These are phyloP conservation scores for Drosophila ezoana DNA, from an alignment of 2,888 invertebrate genomes.

Conservation along the genomic window DNA sequence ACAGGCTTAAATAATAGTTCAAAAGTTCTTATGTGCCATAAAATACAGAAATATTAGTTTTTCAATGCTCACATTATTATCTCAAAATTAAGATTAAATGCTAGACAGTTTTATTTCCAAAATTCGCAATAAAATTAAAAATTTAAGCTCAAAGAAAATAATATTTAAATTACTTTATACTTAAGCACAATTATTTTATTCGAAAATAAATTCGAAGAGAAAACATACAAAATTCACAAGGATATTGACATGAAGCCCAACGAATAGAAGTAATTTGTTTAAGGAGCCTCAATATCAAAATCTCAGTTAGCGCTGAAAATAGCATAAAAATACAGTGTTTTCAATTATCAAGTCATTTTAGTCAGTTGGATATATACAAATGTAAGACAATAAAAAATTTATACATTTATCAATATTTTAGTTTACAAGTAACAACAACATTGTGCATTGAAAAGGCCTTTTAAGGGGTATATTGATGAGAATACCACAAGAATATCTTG, in stretches of 20 bases:
- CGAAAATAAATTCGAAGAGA: too few relatives aligned
- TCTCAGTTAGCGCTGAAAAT: constrained; percentile 29
- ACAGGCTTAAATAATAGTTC: too few relatives aligned
- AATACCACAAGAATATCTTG: constrained; percentile 6
- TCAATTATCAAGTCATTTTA: constrained; percentile 37
- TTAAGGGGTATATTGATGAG: constrained; percentile 20
- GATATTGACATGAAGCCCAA: not conserved
- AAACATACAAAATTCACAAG: not conserved
- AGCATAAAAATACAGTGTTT: not conserved
- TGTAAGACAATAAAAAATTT: constrained; percentile 51
- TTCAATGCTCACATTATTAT: too few relatives aligned
- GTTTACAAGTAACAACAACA: constrained; percentile 38
- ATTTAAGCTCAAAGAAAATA: too few relatives aligned
- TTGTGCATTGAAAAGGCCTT: constrained; percentile 12
- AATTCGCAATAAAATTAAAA: too few relatives aligned
- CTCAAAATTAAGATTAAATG: too few relatives aligned
- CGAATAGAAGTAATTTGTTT: not conserved
- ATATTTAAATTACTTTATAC: too few relatives aligned
- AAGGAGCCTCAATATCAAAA: not conserved
- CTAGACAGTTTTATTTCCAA: too few relatives aligned
- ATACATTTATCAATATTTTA: constrained; percentile 51
- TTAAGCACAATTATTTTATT: too few relatives aligned
- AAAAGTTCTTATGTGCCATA: too few relatives aligned
- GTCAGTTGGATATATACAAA: constrained; percentile 53
- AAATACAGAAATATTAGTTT: too few relatives aligned